Evolutionary conservation across 30 jellyfish, hydroid and myxozoan species (phyloP).

Genomic region (Rhopilema esculentum): DNA sequence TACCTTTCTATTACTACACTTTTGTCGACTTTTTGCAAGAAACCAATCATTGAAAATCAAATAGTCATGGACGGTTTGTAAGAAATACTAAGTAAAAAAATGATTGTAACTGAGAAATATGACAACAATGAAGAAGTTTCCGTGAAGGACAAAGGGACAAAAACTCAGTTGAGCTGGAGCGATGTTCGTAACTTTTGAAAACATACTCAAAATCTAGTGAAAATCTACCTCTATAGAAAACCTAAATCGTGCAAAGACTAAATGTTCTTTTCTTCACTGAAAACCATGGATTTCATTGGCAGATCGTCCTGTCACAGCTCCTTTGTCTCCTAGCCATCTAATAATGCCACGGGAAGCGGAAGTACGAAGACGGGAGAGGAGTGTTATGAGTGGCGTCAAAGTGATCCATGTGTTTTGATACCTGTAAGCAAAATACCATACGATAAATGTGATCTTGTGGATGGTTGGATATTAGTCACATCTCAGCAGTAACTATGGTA

Average conservation of each 20-base stretch:
- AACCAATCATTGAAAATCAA: too few relatives aligned
- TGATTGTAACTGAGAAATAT: too few relatives aligned
- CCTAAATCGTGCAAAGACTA: not conserved
- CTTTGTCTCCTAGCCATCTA: not conserved
- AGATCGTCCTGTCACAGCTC: not conserved
- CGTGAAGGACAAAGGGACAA: too few relatives aligned
- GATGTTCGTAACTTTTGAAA: too few relatives aligned
- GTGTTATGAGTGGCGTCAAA: slow-evolving; percentile 91
- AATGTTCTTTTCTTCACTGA: not conserved
- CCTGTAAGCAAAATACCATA: slow-evolving; percentile 61
- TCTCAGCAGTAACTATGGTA: not conserved
- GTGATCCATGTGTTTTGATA: slow-evolving; percentile 79
- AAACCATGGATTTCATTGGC: not conserved
- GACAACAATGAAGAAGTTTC: too few relatives aligned
- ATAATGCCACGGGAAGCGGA: slow-evolving; percentile 87
- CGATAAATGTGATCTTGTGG: too few relatives aligned
- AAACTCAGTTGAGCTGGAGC: too few relatives aligned
- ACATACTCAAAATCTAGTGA: not conserved
- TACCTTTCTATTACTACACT: too few relatives aligned
- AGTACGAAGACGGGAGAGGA: slow-evolving; percentile 80
- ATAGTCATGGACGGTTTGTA: too few relatives aligned
- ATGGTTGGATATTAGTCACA: not conserved
- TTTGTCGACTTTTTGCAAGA: too few relatives aligned
- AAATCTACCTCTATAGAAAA: not conserved
- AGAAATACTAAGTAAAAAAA: too few relatives aligned